Percentiles rank a stretch among this genome's conserved stretches.
These are phyloP conservation scores for Archilochus colubris DNA, from an alignment of 2,113 vertebrate genomes.

Conservation along the genomic window DNA sequence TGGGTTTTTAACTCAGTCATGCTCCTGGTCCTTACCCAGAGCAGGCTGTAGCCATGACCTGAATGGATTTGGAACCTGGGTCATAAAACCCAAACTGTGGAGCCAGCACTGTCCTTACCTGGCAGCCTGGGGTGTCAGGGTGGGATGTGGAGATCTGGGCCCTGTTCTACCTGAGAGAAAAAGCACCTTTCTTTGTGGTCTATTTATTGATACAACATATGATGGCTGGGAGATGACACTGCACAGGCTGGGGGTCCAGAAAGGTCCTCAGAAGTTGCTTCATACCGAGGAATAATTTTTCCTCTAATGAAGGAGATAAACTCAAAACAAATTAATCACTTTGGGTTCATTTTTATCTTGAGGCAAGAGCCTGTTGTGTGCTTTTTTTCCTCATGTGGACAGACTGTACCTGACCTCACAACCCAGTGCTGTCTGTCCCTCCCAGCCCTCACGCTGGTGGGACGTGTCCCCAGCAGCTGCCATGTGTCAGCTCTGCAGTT, in stretches of 20 bases:
- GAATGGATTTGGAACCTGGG: not conserved
- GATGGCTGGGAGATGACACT: not conserved
- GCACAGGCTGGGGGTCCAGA: not conserved
- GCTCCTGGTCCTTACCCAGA: not conserved
- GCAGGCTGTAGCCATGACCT: not conserved
- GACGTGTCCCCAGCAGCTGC: not conserved
- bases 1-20: not conserved
- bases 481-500: accelerated
- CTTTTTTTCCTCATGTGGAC: not conserved
- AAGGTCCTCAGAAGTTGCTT: not conserved
- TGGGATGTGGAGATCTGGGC: accelerated
- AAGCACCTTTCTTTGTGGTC: accelerated
- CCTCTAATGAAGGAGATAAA: not conserved
- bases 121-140: accelerated
- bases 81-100: not conserved
- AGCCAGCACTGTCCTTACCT: not conserved
- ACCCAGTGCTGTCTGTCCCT: not conserved
- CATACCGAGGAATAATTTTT: not conserved
- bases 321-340: not conserved
- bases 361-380: not conserved
- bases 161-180: not conserved
- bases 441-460: accelerated
- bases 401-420: not conserved
- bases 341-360: not conserved
- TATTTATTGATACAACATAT: not conserved